phyloP scores from a whole-genome alignment of 2,888 invertebrate species.

The Microctonus aethiopoides region DNA sequence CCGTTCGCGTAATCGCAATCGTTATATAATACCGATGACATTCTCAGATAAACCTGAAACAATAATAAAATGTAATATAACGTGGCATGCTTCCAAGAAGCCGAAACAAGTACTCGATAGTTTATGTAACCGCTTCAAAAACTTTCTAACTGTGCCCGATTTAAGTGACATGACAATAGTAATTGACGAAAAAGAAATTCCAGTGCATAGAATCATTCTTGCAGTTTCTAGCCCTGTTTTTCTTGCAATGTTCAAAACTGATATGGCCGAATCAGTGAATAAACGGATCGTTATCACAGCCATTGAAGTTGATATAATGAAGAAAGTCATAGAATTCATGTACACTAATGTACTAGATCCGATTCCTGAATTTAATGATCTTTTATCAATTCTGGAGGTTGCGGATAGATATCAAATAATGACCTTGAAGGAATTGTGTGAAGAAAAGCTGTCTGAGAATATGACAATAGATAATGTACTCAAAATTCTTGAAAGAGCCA shows the following conservation, averaged over 20 bases:
- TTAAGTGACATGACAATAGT: neutral
- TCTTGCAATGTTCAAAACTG: neutral
- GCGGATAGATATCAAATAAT: neutral
- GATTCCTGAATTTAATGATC: neutral
- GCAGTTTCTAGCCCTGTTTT: constrained; percentile 5
- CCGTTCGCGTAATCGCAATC: too few relatives aligned
- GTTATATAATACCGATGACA: too few relatives aligned
- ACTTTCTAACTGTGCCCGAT: neutral
- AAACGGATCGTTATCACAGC: neutral
- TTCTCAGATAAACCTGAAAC: too few relatives aligned
- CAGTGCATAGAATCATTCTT: constrained; percentile 1
- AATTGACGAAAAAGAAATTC: neutral
- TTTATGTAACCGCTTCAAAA: too few relatives aligned
- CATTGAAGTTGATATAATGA: neutral
- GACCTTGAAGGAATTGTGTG: constrained; percentile 3
- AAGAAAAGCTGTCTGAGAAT: neutral
- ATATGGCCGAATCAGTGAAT: neutral
- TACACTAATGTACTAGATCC: neutral
- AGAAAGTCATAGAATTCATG: neutral
- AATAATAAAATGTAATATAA: too few relatives aligned
- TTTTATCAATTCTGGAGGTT: neutral
- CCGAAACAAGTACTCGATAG: too few relatives aligned
- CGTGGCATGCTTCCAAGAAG: too few relatives aligned
- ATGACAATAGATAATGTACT: neutral
- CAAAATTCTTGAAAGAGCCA: neutral